phyloP scores from a whole-genome alignment of 2,797 vertebrate genomes.

The Sciurus vulgaris region DNA sequence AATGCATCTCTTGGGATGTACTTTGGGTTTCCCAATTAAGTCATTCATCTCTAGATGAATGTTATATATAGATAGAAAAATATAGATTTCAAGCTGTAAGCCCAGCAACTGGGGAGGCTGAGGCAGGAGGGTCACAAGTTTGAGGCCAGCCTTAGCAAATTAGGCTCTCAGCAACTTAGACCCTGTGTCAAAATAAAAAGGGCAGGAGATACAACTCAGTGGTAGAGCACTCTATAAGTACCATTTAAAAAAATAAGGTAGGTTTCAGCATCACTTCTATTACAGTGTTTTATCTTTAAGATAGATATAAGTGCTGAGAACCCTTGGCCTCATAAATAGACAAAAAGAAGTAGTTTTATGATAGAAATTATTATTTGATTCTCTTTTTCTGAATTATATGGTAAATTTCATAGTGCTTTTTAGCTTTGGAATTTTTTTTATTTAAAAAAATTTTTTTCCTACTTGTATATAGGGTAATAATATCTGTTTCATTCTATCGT shows the following conservation, averaged over 20 bases:
- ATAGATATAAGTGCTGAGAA: neutral
- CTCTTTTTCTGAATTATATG: neutral
- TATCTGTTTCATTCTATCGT: too few species aligned
- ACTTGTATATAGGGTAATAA: too few species aligned
- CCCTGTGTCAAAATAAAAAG: too few species aligned
- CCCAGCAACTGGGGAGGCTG: too few species aligned
- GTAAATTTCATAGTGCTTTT: neutral
- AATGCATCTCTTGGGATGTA: neutral
- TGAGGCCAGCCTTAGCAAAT: too few species aligned
- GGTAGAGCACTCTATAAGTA: too few species aligned
- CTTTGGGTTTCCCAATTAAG: neutral
- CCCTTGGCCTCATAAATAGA: slow-evolving; percentile 15
- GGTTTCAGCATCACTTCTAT: neutral
- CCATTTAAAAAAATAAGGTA: too few species aligned
- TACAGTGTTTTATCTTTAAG: neutral
- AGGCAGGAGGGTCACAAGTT: too few species aligned
- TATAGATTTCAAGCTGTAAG: neutral
- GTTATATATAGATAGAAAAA: slow-evolving; percentile 33
- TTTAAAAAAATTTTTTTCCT: too few species aligned
- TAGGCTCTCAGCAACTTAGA: too few species aligned
- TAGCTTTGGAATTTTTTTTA: neutral
- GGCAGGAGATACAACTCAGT: too few species aligned
- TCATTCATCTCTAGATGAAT: neutral
- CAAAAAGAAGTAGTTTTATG: slow-evolving; percentile 2
- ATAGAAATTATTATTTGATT: neutral